Evolutionary conservation across 2,797 vertebrate genomes (phyloP).

Genomic region (Nannoperca australis): DNA sequence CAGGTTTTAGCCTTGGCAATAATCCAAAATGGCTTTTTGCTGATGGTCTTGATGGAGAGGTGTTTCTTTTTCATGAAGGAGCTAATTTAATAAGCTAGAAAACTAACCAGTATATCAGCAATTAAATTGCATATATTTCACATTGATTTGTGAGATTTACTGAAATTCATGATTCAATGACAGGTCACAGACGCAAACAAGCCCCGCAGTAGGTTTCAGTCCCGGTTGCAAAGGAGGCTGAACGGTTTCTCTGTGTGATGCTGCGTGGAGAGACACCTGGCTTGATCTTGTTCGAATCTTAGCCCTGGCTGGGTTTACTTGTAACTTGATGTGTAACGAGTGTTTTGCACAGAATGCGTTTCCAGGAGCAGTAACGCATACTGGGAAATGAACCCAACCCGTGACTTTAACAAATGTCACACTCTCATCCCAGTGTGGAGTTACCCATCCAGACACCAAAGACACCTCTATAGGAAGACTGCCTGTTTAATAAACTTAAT

Average conservation of each 20-base stretch:
- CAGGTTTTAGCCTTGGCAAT: not conserved
- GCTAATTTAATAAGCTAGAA: not conserved
- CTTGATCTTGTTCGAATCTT: not conserved
- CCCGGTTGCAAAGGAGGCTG: not conserved
- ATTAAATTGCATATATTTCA: not conserved
- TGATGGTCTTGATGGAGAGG: not conserved
- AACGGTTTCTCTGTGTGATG: not conserved
- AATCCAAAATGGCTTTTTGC: conserved; percentile 24
- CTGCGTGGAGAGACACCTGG: not conserved
- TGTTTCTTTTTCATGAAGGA: conserved; percentile 18
- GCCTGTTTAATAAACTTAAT: conserved; percentile 1
- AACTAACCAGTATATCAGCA: conserved; percentile 28
- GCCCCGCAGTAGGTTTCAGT: conserved; percentile 17
- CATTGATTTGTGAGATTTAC: not conserved
- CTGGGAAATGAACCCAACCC: not conserved
- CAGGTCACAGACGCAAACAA: not conserved
- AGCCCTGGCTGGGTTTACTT: not conserved
- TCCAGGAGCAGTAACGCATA: not conserved
- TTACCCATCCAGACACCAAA: not conserved
- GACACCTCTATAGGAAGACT: not conserved
- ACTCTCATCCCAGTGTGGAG: not conserved
- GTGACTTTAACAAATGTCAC: not conserved
- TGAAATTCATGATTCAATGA: not conserved
- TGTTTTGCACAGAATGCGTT: not conserved
- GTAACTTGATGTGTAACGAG: not conserved